Percentiles rank a stretch among this genome's conserved stretches.
Evolutionary conservation across 2,113 vertebrate species (phyloP).

Genomic region (Malurus elegans): DNA sequence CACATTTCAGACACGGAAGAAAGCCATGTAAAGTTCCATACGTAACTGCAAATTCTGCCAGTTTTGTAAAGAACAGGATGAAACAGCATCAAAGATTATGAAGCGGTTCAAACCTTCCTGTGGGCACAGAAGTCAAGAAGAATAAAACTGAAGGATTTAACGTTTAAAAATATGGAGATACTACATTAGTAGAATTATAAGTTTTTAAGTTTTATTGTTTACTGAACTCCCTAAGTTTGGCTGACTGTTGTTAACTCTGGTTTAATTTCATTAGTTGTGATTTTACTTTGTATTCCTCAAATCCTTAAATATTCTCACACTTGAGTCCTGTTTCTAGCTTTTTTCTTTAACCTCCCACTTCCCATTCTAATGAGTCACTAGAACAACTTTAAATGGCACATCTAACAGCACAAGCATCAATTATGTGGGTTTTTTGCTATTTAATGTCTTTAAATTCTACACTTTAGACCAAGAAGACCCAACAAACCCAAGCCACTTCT

Average conservation of each 20-base stretch:
- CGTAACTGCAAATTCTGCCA: background rate
- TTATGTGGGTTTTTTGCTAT: background rate
- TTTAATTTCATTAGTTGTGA: background rate
- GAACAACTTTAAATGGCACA: background rate
- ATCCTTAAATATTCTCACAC: background rate
- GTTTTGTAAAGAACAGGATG: background rate
- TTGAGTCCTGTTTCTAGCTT: background rate
- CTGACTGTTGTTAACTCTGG: background rate
- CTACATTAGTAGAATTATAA: background rate
- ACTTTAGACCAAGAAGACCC: background rate
- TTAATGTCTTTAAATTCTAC: background rate
- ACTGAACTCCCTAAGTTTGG: background rate
- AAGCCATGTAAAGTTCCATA: slow-evolving; percentile 1
- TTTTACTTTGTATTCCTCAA: background rate
- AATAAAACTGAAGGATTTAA: background rate
- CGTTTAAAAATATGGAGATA: background rate
- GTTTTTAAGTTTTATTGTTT: background rate
- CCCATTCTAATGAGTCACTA: background rate
- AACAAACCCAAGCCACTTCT: background rate
- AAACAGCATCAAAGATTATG: background rate
- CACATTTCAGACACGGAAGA: slow-evolving; percentile 31
- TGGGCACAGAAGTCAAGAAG: background rate
- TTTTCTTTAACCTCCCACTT: background rate
- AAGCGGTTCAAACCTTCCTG: background rate
- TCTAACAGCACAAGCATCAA: background rate